phyloP scores from a whole-genome alignment of 2,888 invertebrate genomes.

The Polydrusus pterygomalis region DNA sequence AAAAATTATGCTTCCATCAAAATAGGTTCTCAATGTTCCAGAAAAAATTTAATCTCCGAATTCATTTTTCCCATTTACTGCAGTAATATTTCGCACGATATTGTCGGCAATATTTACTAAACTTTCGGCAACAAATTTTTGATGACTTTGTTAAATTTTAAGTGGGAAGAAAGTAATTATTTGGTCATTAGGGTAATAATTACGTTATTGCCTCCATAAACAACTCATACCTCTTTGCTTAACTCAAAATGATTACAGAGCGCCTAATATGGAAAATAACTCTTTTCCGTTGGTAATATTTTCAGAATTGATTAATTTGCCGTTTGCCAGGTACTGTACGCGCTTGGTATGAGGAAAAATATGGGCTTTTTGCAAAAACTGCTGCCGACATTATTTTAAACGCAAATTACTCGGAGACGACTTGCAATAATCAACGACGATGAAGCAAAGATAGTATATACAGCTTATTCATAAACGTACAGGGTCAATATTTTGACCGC shows the following conservation, averaged over 20 bases:
- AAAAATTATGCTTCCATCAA: not conserved
- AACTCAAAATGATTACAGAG: slow-evolving; percentile 6
- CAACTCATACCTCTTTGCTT: slow-evolving; percentile 1
- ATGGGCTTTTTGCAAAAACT: too few relatives aligned
- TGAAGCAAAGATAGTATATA: too few relatives aligned
- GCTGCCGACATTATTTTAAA: too few relatives aligned
- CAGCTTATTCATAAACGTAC: too few relatives aligned
- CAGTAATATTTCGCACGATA: not conserved
- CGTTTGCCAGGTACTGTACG: not conserved
- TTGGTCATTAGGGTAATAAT: slow-evolving; percentile 25
- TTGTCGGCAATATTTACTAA: slow-evolving; percentile 4
- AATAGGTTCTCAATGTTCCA: not conserved
- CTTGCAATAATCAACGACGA: too few relatives aligned
- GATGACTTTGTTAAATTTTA: slow-evolving; percentile 13
- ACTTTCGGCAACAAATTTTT: slow-evolving; percentile 9
- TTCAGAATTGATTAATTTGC: slow-evolving; percentile 13
- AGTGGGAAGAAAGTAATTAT: slow-evolving; percentile 45
- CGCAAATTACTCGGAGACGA: too few relatives aligned
- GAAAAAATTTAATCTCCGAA: not conserved
- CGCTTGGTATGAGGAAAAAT: not conserved
- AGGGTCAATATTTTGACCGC: too few relatives aligned
- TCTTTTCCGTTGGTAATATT: slow-evolving; percentile 29
- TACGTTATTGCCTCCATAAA: slow-evolving; percentile 18
- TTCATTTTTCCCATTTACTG: not conserved
- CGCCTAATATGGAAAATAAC: slow-evolving; percentile 27